Base-by-base conservation (phyloP, 37 sponge, comb jelly and placozoan genomes). In the Dysidea cf. avara region DNA sequence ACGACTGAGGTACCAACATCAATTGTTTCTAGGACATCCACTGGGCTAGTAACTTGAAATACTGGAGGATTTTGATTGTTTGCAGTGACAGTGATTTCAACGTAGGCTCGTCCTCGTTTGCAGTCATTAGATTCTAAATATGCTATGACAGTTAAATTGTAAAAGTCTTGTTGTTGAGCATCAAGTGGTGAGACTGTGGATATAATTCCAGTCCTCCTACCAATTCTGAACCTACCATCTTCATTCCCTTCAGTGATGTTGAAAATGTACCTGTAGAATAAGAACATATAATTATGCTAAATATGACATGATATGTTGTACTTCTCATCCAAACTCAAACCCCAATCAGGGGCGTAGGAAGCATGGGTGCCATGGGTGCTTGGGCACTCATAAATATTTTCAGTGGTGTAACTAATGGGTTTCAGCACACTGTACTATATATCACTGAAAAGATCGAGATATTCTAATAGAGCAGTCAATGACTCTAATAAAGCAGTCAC, bases 21-120 rank as follows among this genome's bases (percentile, higher is more conserved):
- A 18, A 83, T 63, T 56, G 76, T 69, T 61, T 94, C 94, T 1
- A 46, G 68, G 12, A 89, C 29, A 6, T 66, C 54, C 2, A 75
- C 83, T 9, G 84, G 66, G 17, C 39, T 47, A 20, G 57, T 32
- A 26, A 51, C 26, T 38, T 71, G 61, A 48, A 82, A 61, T 1
- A 71, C 73, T n/a, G 81, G 81, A 33, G 31, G 18, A 39, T 74
- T 54, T 7, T 53, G 11, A 40, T 79, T 82, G 16, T 25, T 52
- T 28, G 64, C 31, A 24, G 66, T 61, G 22, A 90, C 71, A 21
- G 53, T 62, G 37, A 94, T 28, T 9, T 62, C 53, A 25, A 89
- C 64, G 17, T 22, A 56, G 26, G 71, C 83, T 25, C 71, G 67
- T 0, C 76, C 80, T 40, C 82, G 56, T 53, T 90, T 86, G 52